phyloP scores from a whole-genome alignment of 2,113 vertebrate species.

The Pomatorhinus ruficollis region DNA sequence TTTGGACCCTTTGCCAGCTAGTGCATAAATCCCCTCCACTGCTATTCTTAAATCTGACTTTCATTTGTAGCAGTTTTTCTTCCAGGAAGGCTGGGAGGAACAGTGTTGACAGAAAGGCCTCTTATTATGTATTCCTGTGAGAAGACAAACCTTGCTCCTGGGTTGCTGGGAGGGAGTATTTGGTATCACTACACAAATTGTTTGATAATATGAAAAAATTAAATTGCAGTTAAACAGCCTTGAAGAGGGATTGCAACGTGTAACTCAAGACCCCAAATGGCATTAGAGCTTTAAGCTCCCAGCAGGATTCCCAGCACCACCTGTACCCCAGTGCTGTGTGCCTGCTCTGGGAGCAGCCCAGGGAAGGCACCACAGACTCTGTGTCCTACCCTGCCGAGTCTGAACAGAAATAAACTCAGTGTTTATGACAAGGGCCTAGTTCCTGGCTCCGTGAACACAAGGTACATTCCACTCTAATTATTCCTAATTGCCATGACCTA shows the following conservation, averaged over 20 bases:
- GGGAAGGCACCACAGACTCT: background rate
- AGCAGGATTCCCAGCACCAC: background rate
- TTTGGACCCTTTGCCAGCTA: background rate
- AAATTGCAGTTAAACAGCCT: background rate
- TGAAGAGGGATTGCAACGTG: background rate
- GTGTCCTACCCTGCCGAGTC: accelerated
- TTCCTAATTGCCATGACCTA: conserved; percentile 56
- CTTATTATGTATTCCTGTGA: background rate
- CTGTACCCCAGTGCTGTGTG: background rate
- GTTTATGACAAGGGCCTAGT: background rate
- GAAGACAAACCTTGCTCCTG: background rate
- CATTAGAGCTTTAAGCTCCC: background rate
- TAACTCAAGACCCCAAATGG: background rate
- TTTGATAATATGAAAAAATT: background rate
- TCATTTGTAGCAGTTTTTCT: background rate
- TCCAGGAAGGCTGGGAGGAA: background rate
- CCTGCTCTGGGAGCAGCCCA: background rate
- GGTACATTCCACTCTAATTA: conserved; percentile 63
- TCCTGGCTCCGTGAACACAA: background rate
- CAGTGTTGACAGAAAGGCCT: background rate
- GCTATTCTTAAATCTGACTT: background rate
- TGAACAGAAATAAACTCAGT: background rate
- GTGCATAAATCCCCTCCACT: background rate
- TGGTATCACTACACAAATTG: background rate
- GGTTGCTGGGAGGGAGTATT: background rate